phyloP scores from a whole-genome alignment of 2,113 vertebrate species.

The Baryphthengus martii region DNA sequence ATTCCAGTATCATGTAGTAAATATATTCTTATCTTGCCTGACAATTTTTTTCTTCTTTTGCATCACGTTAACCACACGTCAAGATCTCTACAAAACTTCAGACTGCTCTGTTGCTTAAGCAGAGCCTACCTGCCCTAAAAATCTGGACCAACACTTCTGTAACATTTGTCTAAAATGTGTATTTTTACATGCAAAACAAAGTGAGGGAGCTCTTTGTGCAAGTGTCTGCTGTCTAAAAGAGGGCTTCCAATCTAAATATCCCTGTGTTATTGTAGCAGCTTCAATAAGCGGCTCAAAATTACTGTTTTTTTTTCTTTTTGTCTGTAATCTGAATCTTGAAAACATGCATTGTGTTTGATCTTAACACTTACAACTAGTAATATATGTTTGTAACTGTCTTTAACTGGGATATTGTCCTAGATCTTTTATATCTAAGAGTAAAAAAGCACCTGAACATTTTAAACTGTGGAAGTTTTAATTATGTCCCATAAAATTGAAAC shows the following conservation, averaged over 20 bases:
- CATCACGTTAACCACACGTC: neutral
- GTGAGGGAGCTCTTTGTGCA: neutral
- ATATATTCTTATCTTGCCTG: neutral
- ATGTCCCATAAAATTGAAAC: constrained; percentile 58
- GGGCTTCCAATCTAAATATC: neutral
- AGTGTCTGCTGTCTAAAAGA: neutral
- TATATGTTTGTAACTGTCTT: constrained; percentile 25
- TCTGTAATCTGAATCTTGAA: neutral
- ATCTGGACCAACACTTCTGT: neutral
- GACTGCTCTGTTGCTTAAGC: neutral
- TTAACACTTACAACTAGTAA: neutral
- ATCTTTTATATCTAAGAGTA: constrained; percentile 44
- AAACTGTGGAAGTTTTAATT: constrained; percentile 59
- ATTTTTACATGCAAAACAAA: neutral
- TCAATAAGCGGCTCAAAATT: neutral
- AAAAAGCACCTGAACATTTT: constrained; percentile 43
- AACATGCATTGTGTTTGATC: neutral
- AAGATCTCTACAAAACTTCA: neutral
- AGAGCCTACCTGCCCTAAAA: neutral
- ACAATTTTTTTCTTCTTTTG: neutral
- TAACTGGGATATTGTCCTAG: constrained; percentile 13
- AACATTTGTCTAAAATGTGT: neutral
- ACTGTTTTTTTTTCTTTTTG: neutral
- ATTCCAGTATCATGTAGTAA: neutral
- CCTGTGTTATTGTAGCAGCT: neutral